Evolutionary conservation across 2,797 vertebrate species (phyloP), one percentile per base, ranked within the genome.

Genomic region (Sebastes ruberrimus): DNA sequence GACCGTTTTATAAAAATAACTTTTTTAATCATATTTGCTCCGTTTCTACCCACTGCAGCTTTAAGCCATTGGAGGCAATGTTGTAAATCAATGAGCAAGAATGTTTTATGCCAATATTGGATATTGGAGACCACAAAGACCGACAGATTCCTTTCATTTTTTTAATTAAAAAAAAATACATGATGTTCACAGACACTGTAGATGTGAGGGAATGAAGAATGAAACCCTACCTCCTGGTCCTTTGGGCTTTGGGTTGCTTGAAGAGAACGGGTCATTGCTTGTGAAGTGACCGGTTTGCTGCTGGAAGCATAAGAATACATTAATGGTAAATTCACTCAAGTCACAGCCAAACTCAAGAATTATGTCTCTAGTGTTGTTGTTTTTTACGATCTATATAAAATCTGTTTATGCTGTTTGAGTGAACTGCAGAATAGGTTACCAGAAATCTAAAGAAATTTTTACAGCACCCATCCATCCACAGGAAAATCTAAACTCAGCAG

Each of bases 251-350:
- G 96, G 84, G 73, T 95, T 96, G 89, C 95, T 95, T 73, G 97
- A 96, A 1, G 96, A 95, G 75, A 99, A 99, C 4, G 97, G 98
- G 79, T 99, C 98, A 8, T 83, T 94, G 92, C 94, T 96, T 72
- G 97, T 95, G 83, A 99, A 98, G 84, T 97, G 96, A 91, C 97
- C 94, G n/a, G 96, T 87, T 97, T 98, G 93, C 83, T 95, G 85
- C 57, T 38, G 68, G 42, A 70, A 74, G 18, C 4, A 83, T 1
- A 67, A 69, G 20, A 69, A 64, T 14, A 13, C 0, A 71, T 60
- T 9, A 27, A 25, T 9, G n/a, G 18, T 32, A 20, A 46, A 49
- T 49, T 20, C 42, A 49, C 42, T 20, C 42, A 49, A 61, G 14
- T 14, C 67, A 64, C 9, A 64, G 1, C 11, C 53, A 72, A 66